These are phyloP conservation scores for Hyla sarda DNA, from an alignment of 2,113 vertebrate genomes.

Conservation along the genomic window DNA sequence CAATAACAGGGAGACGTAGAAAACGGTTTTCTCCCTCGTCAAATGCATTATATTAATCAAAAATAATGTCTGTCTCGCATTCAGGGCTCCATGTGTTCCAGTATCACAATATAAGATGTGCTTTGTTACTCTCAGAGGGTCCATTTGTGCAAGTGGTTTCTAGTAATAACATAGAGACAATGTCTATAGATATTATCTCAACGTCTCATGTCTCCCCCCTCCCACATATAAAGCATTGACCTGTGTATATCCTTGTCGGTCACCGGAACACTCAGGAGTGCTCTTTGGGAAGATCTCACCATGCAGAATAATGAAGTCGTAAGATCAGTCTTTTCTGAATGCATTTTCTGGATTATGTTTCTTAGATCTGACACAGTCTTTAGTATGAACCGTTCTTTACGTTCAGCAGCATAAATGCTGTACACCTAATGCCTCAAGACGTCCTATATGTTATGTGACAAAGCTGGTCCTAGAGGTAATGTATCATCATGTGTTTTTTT, in stretches of 20 bases:
- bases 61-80: background rate
- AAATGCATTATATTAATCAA: constrained; percentile 37
- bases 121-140: background rate
- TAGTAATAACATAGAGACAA: constrained; percentile 3
- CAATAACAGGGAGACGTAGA: background rate
- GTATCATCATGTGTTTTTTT: too few relatives aligned
- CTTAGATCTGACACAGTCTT: background rate
- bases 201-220: background rate
- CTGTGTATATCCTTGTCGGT: background rate
- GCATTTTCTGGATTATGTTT: background rate
- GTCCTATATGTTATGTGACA: too few relatives aligned
- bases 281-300: too few relatives aligned
- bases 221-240: background rate
- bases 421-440: background rate
- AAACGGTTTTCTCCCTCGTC: constrained; percentile 39
- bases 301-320: too few relatives aligned
- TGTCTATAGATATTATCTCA: background rate
- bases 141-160: background rate
- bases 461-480: background rate
- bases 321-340: background rate
- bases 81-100: background rate
- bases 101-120: background rate
- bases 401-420: background rate
- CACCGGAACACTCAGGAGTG: background rate
- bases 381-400: too few relatives aligned